Evolutionary conservation across 2,888 invertebrate species (phyloP), one percentile per base, ranked within the genome.

Genomic region (Nudaria mundana): DNA sequence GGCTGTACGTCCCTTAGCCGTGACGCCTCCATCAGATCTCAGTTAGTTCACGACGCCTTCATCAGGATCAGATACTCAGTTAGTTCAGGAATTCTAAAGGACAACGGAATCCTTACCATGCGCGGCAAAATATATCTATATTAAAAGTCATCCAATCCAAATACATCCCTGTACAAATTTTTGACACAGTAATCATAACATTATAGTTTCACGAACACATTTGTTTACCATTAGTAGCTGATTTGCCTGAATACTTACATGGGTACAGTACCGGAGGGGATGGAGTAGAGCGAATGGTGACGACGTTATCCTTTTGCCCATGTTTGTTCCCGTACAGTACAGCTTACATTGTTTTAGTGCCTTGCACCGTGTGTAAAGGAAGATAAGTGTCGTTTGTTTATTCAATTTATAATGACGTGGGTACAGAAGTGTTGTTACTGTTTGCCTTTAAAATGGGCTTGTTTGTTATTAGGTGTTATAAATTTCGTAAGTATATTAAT

Each of bases 401-500:
- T 5, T 12, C 13, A 11, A 10, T 11, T 29, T 6, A 36, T 25
- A 14, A 56, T 56, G 56, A 55, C 52, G 8, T 37, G 33, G 40
- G 16, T 44, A 0, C 51, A 55, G 11, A 59, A 37, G 29, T 67
- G 58, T 29, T 67, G 59, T 33, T 63, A 43, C 31, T 29, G 45
- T 10, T 8, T 67, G 0, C 54, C 65, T 0, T 16, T 56, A 29
- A 52, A 63, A 29, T 3, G 46, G 1, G 63, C 56, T 7, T 58
- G 57, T 14, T 13, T 63, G 5, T 4, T 58, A 2, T 4, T 57
- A 7, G 67, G 65, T 7, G 11, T 46, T 3, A 3, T 10, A 0
- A 56, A 52, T 25, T 56, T 63, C 30, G 67, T 68, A 49, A 63
- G 67, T 63, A 37, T 2, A 15, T 24, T 11, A 15, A 3, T 3